Conservation (phyloP, 2,113 vertebrate species). For the Taxidea taxus region DNA sequence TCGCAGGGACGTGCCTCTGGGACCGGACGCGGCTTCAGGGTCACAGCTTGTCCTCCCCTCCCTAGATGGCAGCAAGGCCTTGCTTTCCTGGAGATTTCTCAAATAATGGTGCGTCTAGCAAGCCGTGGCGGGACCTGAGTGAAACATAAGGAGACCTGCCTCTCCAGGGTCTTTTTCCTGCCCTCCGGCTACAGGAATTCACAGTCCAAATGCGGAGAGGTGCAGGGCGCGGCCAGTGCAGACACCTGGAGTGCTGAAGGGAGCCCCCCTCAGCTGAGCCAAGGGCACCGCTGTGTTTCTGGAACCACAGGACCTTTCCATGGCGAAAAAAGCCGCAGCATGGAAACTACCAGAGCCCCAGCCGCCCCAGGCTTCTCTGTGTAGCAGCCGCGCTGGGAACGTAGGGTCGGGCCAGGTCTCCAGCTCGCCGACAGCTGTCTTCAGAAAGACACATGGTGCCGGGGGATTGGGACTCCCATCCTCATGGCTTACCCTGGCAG, state of each 20-base stretch:
- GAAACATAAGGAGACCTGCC: background rate
- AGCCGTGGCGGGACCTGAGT: fast-evolving
- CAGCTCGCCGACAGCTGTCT: background rate
- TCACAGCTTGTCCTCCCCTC: background rate
- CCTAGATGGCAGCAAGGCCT: background rate
- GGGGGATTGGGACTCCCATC: background rate
- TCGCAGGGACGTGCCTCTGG: background rate
- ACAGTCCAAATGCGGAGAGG: background rate
- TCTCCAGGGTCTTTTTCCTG: background rate
- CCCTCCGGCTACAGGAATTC: background rate
- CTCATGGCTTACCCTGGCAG: background rate
- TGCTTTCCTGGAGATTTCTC: background rate
- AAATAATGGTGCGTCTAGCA: background rate
- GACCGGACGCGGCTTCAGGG: background rate
- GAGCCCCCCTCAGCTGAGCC: background rate
- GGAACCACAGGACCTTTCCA: too few species aligned
- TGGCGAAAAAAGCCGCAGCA: too few species aligned
- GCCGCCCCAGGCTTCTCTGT: background rate
- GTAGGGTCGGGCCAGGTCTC: background rate
- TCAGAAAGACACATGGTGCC: background rate
- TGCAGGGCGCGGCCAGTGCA: too few species aligned
- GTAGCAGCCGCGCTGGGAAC: background rate
- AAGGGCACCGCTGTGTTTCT: background rate
- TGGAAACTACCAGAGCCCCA: too few species aligned
- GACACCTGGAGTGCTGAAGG: too few species aligned